Evolutionary conservation across 2,888 invertebrate species (phyloP), one percentile per base, ranked within the genome.

Genomic region (Cataglyphis altisquamis): DNA sequence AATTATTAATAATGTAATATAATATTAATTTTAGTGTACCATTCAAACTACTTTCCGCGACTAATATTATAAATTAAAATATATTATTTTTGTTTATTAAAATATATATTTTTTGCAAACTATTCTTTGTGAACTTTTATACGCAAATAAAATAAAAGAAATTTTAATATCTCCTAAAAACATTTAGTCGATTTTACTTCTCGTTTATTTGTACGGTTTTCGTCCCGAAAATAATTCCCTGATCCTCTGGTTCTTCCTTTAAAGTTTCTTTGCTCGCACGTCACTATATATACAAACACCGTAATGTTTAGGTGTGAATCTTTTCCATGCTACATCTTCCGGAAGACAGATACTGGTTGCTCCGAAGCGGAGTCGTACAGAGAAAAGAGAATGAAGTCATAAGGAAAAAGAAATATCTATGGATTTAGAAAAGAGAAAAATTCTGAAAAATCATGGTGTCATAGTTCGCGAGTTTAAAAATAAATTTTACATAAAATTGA

Each of bases 291-390:
- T 73, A 55, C 78, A 83, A 36, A 67, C 29, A 45, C 45, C 75
- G 73, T 75, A 83, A 87, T 87, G 83, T 87, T 87, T 87, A 74
- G 77, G 10, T 67, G 70, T 52, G 60, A 83, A 85, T 77, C 66
- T 80, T 80, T 75, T 82, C 78, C 78, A 67, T 55, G 52, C 62
- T 66, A 67, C 67, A 62, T 52, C 45, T 41, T 52, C 12, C 75
- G 68, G 63, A 77, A 74, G 77, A 86, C 64, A 57, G 63, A 29
- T 48, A 62, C 70, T 77, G 84, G 70, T 63, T 55, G 15, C 64
- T 55, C 25, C 57, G 15, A 55, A 57, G 48, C 39, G 62, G 41
- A 66, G 39, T 64, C 29, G 67, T 73, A 81, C 52, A 73, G 67
- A 29, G 57, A 60, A 81, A 41, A 77, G 67, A 29, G 48, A 60